Conservation (phyloP, 2,888 invertebrate species). For the Zygaena filipendulae region DNA sequence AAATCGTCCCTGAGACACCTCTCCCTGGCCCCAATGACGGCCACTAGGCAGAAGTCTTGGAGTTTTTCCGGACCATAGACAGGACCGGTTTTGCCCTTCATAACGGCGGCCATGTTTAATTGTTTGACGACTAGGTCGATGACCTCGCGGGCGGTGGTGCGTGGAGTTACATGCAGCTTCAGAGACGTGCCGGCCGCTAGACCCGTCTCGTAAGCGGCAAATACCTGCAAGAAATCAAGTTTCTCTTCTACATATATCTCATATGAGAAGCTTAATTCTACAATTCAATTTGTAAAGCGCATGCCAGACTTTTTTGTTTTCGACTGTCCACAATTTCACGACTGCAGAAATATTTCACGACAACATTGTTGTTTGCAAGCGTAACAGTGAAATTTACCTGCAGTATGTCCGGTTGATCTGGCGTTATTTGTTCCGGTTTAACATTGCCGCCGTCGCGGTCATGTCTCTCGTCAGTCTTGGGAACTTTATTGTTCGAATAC, state of each 20-base stretch:
- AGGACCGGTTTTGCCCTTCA: constrained; percentile 87
- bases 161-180: constrained; percentile 91
- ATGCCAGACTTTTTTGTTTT: too few species aligned
- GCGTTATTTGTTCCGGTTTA: constrained; percentile 29
- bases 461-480: constrained; percentile 50
- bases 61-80: constrained; percentile 86
- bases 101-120: constrained; percentile 90
- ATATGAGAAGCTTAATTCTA: too few species aligned
- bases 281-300: too few species aligned
- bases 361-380: too few species aligned
- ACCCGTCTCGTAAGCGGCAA: constrained; percentile 96
- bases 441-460: constrained; percentile 28
- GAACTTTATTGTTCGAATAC: constrained; percentile 63
- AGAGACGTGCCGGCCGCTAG: constrained; percentile 93
- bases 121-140: constrained; percentile 96
- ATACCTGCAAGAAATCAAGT: constrained; percentile 74
- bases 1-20: constrained; percentile 95
- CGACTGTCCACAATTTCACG: too few species aligned
- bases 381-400: too few species aligned
- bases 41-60: constrained; percentile 92
- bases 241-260: not conserved
- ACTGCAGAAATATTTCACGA: too few species aligned
- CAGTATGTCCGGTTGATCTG: constrained; percentile 67
- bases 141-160: constrained; percentile 94
- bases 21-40: constrained; percentile 95